Percentiles rank a stretch among this genome's conserved stretches.
Conservation (phyloP, 1,140 invertebrate genomes). For the Calliopsis andreniformis region DNA sequence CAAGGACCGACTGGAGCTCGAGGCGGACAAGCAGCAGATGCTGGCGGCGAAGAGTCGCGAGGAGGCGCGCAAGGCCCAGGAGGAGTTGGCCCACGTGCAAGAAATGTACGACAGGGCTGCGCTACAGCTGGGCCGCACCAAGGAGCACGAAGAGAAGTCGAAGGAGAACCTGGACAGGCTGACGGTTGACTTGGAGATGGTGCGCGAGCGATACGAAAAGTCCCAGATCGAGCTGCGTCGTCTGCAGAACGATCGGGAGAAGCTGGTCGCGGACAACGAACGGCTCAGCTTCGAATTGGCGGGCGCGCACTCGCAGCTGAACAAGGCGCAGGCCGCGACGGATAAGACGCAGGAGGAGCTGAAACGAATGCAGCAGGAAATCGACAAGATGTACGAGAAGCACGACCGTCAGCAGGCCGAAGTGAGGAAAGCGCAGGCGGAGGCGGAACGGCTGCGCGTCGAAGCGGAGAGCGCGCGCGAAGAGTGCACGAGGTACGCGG, state of each 20-base stretch:
- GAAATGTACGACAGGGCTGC: conserved; percentile 93
- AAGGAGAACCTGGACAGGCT: conserved; percentile 93
- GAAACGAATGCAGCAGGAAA: conserved; percentile 90
- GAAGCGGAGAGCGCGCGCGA: conserved; percentile 88
- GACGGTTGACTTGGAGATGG: conserved; percentile 90
- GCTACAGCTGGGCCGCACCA: conserved; percentile 90
- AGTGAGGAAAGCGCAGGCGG: conserved; percentile 89
- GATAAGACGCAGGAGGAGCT: conserved; percentile 95
- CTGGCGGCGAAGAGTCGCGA: conserved; percentile 90
- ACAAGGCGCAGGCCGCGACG: conserved; percentile 90
- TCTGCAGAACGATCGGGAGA: conserved; percentile 92
- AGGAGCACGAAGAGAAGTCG: conserved; percentile 95
- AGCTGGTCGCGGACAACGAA: conserved; percentile 91
- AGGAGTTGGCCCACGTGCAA: conserved; percentile 90
- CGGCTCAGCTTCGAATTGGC: conserved; percentile 93
- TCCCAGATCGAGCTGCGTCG: conserved; percentile 91
- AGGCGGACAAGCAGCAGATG: conserved; percentile 92
- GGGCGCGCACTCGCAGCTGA: conserved; percentile 89
- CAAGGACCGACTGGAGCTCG: conserved; percentile 91
- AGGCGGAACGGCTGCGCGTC: conserved; percentile 86
- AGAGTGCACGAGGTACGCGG: conserved; percentile 88
- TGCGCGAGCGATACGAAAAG: conserved; percentile 95
- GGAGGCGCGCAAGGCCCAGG: conserved; percentile 92
- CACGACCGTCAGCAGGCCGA: conserved; percentile 92
- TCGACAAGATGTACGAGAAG: conserved; percentile 95